Base-by-base conservation (phyloP, 2,888 invertebrate genomes). In the Theodoxus fluviatilis region DNA sequence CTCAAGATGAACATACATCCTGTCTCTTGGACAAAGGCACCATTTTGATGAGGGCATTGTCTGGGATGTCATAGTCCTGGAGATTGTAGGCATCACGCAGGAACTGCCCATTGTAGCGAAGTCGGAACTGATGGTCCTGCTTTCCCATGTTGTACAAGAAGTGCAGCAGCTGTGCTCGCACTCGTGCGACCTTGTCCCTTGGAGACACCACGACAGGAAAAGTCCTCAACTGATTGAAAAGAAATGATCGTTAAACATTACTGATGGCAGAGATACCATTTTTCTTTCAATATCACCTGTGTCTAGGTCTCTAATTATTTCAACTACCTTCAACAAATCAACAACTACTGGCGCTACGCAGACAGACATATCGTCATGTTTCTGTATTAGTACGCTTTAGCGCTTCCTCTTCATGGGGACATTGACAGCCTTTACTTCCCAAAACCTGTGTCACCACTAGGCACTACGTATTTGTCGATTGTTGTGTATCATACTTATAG, bases 151-250 rank as follows among this genome's bases (percentile, higher is more conserved):
- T 83, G 75, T 81, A 83, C 63, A 85, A 74, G 31, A 81, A 77
- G 70, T 85, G 85, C 3, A 85, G 77, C 49, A 85, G 77, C 61
- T 84, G 84, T 1, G 84, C 85, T 68, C 85, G 70, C 2, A 85
- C 73, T 47, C 84, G 73, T 28, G 85, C 85, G 18, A 85, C 73
- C 37, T 79, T 83, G 67, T 85, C 83, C 49, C 73, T 73, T 6
- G 76, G 77, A n/a, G 78, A 73, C 3, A 81, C 81, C 31, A 83
- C 74, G 18, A 82, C 77, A 25, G 84, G 79, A 79, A 85, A 85
- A 25, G 85, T 83, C 69, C 83, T 82, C 70, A 77, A 77, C 85
- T 85, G 77, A 31, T 78, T 77, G 33, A 28, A 65, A 65, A 55
- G 64, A 43, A 43, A 18, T 43, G n/a, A 3, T 47, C 0, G 7